Base-by-base conservation (phyloP, 1,140 invertebrate species). In the Camponotus pennsylvanicus region DNA sequence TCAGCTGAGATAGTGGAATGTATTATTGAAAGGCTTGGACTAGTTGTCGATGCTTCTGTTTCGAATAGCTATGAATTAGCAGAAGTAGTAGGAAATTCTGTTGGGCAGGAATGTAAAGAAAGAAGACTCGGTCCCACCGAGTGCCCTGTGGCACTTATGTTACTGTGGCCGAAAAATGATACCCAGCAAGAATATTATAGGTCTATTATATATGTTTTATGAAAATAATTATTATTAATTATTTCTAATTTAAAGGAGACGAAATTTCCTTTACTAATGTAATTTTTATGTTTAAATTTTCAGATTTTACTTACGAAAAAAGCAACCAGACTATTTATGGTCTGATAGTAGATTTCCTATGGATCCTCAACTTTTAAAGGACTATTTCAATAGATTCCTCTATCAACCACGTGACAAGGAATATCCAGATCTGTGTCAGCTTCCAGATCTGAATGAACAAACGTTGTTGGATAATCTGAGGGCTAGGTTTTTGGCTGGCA, bases 401-500 rank as follows among this genome's bases (percentile, higher is more conserved):
- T 98, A 98, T 93, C 98, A 99, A 93, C 98, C 98, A 8, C 97
- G 97, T 87, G 98, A 98, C 93, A 96, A 98, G 85, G 98, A 99
- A 94, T 99, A 99, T 95, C 98, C 98, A 8, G 99, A 99, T 95
- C 96, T 99, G 76, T 99, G 98, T 94, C 98, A 99, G 95, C 95
- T 99, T 88, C 98, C 98, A 4, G 98, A 99, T 95, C 96, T 99
- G 69, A 99, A 99, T 92, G 98, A 99, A 94, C 97, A 98, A 95
- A 99, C 98, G 0, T 95, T 99, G 63, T 95, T 99, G 63, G 98
- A 99, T 90, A 99, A 99, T 95, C 95, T 99, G 59, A 96, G 97
- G 89, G 98, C 97, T 40, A 96, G 98, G 90, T 99, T 99, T 95
- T 96, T 97, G 32, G 98, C 97, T 90, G 98, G 98, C 78, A 98